A percentile compares a stretch with the other conserved stretches of the same genome.
phyloP scores from a whole-genome alignment of 2,797 vertebrate species.

The Aplochiton taeniatus region DNA sequence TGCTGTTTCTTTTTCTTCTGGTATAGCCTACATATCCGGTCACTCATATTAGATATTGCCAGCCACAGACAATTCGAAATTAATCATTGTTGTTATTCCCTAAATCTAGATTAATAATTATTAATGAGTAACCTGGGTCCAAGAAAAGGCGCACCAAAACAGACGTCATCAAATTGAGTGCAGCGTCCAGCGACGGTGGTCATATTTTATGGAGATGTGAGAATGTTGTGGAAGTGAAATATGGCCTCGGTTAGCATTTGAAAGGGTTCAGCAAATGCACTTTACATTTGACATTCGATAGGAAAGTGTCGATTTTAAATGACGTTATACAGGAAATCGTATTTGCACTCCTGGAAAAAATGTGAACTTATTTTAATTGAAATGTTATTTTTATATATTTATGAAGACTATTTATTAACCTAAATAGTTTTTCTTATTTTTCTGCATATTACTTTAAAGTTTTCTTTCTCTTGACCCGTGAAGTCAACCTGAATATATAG shows the following conservation, averaged over 20 bases:
- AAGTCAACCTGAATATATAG: too few species aligned
- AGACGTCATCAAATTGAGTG: conserved; percentile 70
- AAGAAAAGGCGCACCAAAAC: conserved; percentile 11
- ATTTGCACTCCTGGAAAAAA: neutral
- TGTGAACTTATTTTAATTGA: too few species aligned
- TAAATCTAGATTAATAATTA: conserved; percentile 3
- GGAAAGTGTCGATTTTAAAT: conserved; percentile 60
- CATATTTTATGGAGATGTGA: conserved; percentile 76
- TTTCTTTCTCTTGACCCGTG: too few species aligned
- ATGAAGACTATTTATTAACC: too few species aligned
- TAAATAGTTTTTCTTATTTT: too few species aligned
- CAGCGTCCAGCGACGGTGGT: conserved; percentile 35
- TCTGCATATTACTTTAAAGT: too few species aligned
- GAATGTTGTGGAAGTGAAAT: conserved; percentile 74
- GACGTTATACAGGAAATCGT: conserved; percentile 30
- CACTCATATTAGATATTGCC: too few species aligned
- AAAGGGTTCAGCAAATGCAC: conserved; percentile 67
- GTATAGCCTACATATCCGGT: too few species aligned
- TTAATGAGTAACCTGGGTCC: neutral
- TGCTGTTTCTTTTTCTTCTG: too few species aligned
- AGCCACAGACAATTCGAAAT: too few species aligned
- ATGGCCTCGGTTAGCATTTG: conserved; percentile 62
- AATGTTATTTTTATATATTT: too few species aligned
- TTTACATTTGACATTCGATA: conserved; percentile 63
- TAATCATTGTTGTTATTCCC: conserved; percentile 8